A percentile compares a stretch with the other conserved stretches of the same genome.
Conservation (phyloP, 2,113 vertebrate genomes). For the Salvator merianae region DNA sequence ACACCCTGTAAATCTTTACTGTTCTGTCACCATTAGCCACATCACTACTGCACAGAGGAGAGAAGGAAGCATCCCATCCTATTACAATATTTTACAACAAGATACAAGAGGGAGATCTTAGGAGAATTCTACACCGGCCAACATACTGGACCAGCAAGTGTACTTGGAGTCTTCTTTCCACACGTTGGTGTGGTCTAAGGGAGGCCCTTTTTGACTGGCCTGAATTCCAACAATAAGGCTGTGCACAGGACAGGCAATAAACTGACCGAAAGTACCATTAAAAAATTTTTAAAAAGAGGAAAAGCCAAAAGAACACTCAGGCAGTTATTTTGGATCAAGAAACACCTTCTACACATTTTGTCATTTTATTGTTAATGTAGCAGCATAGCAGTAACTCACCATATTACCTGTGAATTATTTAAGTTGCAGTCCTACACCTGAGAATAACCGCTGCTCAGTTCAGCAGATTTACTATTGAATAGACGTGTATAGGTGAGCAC, state of each 20-base stretch:
- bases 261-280: slow-evolving; percentile 71
- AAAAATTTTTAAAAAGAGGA: slow-evolving; percentile 1
- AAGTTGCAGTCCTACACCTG: neutral
- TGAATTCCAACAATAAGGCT: slow-evolving; percentile 54
- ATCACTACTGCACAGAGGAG: too few species aligned
- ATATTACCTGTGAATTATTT: neutral
- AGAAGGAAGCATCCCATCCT: slow-evolving; percentile 24
- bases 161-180: too few species aligned
- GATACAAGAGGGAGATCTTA: neutral
- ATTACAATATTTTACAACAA: slow-evolving; percentile 11
- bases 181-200: too few species aligned
- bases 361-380: too few species aligned
- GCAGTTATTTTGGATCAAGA: neutral
- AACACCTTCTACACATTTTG: neutral
- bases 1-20: too few species aligned
- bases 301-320: slow-evolving; percentile 11
- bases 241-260: slow-evolving; percentile 63
- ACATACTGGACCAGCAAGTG: too few species aligned
- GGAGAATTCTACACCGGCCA: too few species aligned
- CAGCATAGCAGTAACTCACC: neutral
- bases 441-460: neutral
- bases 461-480: neutral
- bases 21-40: too few species aligned
- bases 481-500: too few species aligned
- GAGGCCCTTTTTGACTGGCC: slow-evolving; percentile 49